phyloP scores from a whole-genome alignment of 2,797 vertebrate genomes.

The Varecia variegata region DNA sequence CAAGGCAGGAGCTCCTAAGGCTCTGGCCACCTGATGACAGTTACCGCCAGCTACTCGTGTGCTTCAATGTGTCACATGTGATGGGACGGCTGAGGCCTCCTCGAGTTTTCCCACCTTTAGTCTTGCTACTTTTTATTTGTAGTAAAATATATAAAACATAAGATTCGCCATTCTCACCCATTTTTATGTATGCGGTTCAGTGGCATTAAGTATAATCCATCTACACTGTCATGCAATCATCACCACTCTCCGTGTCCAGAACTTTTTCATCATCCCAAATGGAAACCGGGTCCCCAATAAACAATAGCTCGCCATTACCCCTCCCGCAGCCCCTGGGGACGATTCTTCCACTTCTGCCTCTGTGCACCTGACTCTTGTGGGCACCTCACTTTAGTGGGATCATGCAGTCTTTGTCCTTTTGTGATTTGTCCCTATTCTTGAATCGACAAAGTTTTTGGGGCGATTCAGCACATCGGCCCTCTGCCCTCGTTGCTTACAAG shows the following conservation, averaged over 20 bases:
- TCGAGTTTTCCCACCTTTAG: not conserved
- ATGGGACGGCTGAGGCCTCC: not conserved
- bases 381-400: not conserved
- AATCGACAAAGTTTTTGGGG: not conserved
- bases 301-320: not conserved
- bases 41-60: rapidly evolving
- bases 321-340: not conserved
- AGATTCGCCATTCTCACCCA: not conserved
- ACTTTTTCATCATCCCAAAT: not conserved
- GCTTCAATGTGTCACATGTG: rapidly evolving
- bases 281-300: not conserved
- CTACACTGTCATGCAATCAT: rapidly evolving
- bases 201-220: not conserved
- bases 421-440: not conserved
- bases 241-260: not conserved
- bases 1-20: not conserved
- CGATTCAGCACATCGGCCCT: not conserved
- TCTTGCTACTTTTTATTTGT: not conserved
- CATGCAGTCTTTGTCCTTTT: no score
- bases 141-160: not conserved
- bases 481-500: not conserved
- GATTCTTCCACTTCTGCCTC: not conserved
- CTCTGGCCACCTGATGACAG: rapidly evolving
- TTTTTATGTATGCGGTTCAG: not conserved
- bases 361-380: no score